Evolutionary conservation across 2,113 vertebrate genomes (phyloP), one percentile per base, ranked within the genome.

Genomic region (Myiagra hebetior): DNA sequence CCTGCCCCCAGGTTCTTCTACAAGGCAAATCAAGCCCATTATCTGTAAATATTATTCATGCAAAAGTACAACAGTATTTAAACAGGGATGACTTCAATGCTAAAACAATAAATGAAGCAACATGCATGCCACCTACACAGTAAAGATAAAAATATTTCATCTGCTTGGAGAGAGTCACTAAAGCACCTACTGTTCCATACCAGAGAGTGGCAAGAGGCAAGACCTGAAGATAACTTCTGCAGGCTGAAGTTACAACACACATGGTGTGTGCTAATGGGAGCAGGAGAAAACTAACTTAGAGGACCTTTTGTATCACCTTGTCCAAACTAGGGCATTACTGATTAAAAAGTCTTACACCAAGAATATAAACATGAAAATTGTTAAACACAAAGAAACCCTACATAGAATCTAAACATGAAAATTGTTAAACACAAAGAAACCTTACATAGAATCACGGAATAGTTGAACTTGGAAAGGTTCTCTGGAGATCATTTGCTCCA

Each of bases 61-160:
- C 44, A 85, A n/a, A 67, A 91, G 55, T 53, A 79, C 56, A 89
- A 78, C 21, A 93, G 39, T 72, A 85, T 89, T 84, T 91, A 93
- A 89, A 60, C 28, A 75, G 31, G 27, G 33, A 59, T 75, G 23
- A 85, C 44, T 78, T 87, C 33, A 75, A 47, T 14, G 49, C 23
- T 53, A 65, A 88, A 93, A 85, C 56, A 93, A 41, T 76, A 87
- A 91, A 68, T 39, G 20, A 93, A 95, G 44, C 21, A 95, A 87
- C 49, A 69, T 26, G 18, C 26, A 64, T n/a, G 52, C 65, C 56
- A 85, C 53, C 65, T 82, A 82, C 49, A n/a, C 8, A 42, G 60
- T 22, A 68, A 75, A 94, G 89, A 84, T 33, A 60, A 76, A 91
- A 78, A 56, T 47, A 91, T 64, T 93, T 59, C 30, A 79, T 47